Percentiles rank a stretch among this genome's conserved stretches.
Conservation (phyloP, 2,797 vertebrate genomes). For the Brachymystax lenok region DNA sequence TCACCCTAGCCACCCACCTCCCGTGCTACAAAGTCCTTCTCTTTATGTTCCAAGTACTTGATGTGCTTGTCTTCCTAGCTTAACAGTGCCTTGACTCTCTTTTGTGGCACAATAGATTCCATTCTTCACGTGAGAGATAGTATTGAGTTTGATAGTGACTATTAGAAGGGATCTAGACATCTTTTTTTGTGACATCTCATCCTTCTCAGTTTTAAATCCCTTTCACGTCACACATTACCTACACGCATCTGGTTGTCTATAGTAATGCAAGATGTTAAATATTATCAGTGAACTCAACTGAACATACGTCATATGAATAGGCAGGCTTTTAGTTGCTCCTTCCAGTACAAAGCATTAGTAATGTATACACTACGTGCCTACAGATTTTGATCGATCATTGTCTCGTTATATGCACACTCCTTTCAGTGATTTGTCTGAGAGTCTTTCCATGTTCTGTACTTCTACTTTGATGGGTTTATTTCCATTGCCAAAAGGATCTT, state of each 20-base stretch:
- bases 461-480: conserved; percentile 19
- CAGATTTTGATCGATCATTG: conserved; percentile 27
- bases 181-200: conserved; percentile 20
- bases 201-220: conserved; percentile 30
- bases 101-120: conserved; percentile 36
- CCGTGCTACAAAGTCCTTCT: conserved; percentile 28
- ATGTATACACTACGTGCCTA: conserved; percentile 6
- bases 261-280: conserved; percentile 15
- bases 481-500: conserved; percentile 20
- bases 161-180: conserved; percentile 21
- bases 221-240: conserved; percentile 12
- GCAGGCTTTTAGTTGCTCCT: conserved; percentile 24
- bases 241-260: conserved; percentile 27
- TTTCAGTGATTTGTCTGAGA: conserved; percentile 20
- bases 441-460: conserved; percentile 21
- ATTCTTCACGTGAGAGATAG: conserved; percentile 26
- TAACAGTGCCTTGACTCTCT: conserved; percentile 32
- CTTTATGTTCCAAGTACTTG: conserved; percentile 39
- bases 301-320: conserved; percentile 9
- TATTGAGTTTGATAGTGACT: conserved; percentile 15
- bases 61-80: conserved; percentile 36
- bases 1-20: conserved; percentile 18
- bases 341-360: background rate
- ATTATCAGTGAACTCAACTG: background rate
- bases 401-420: conserved; percentile 34